Evolutionary conservation across 2,888 invertebrate genomes (phyloP).

Genomic region (Muscina levida): DNA sequence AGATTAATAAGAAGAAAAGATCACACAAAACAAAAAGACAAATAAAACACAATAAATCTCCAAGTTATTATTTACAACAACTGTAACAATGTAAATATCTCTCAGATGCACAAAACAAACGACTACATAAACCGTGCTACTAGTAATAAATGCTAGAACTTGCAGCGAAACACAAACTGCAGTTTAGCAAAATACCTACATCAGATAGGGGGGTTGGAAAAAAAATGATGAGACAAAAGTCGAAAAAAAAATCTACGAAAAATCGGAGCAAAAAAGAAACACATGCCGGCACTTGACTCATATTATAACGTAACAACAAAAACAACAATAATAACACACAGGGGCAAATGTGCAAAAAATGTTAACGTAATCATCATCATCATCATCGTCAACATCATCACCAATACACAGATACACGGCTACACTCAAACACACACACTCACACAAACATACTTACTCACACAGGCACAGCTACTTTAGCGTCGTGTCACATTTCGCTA

Average conservation of each 20-base stretch:
- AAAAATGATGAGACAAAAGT: conserved; percentile 5
- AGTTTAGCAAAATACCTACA: conserved; percentile 44
- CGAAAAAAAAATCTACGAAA: background rate
- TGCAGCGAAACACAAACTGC: conserved; percentile 41
- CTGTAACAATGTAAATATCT: conserved; percentile 20
- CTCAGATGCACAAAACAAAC: conserved; percentile 45
- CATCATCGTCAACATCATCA: conserved; percentile 5
- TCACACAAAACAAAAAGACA: conserved; percentile 37
- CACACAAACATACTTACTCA: conserved; percentile 9
- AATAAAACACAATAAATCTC: conserved; percentile 20
- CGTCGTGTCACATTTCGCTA: conserved; percentile 63
- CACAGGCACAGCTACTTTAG: conserved; percentile 26
- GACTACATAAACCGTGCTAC: too few relatives aligned
- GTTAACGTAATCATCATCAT: conserved; percentile 60
- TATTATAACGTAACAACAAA: conserved; percentile 61
- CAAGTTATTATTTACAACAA: conserved; percentile 12
- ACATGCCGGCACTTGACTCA: conserved; percentile 67
- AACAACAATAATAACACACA: conserved; percentile 15
- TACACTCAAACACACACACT: conserved; percentile 32
- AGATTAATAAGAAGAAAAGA: conserved; percentile 37
- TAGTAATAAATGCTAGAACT: background rate
- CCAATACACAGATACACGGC: conserved; percentile 40
- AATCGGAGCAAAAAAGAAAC: conserved; percentile 48
- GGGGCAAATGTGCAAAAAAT: conserved; percentile 42
- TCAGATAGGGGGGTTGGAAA: too few relatives aligned